Evolutionary conservation across 2,113 vertebrate species (phyloP).

Genomic region (Speoplatyrhinus poulsoni): DNA sequence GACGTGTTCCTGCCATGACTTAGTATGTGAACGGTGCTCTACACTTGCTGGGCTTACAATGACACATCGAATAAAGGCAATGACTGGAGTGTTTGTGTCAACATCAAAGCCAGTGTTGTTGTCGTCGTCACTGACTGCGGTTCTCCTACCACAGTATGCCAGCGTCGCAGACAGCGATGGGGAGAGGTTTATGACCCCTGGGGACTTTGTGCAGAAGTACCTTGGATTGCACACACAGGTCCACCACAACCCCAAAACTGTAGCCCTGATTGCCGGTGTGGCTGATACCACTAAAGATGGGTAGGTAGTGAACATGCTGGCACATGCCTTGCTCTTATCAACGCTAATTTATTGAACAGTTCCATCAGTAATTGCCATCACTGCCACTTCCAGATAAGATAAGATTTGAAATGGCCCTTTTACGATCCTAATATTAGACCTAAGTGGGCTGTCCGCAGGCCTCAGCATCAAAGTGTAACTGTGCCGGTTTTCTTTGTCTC

Average conservation of each 20-base stretch:
- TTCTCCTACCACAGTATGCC: constrained; percentile 80
- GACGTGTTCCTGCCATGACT: constrained; percentile 1
- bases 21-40: constrained; percentile 1
- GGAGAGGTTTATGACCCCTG: constrained; percentile 93
- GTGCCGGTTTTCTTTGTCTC: too few relatives aligned
- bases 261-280: constrained; percentile 93
- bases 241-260: constrained; percentile 90
- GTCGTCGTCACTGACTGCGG: background rate
- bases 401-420: background rate
- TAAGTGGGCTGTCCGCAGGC: too few relatives aligned
- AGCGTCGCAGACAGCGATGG: constrained; percentile 89
- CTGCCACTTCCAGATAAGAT: constrained; percentile 39
- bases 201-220: constrained; percentile 94
- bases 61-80: background rate
- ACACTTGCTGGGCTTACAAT: background rate
- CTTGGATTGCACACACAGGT: constrained; percentile 91
- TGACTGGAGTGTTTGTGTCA: background rate
- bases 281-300: constrained; percentile 98
- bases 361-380: constrained; percentile 15
- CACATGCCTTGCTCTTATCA: constrained; percentile 9
- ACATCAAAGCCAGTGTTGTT: background rate
- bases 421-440: too few relatives aligned
- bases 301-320: constrained; percentile 68
- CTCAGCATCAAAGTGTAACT: too few relatives aligned
- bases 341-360: constrained; percentile 19